Conservation (phyloP, 2,888 invertebrate genomes). For the Plagodis dolabraria region DNA sequence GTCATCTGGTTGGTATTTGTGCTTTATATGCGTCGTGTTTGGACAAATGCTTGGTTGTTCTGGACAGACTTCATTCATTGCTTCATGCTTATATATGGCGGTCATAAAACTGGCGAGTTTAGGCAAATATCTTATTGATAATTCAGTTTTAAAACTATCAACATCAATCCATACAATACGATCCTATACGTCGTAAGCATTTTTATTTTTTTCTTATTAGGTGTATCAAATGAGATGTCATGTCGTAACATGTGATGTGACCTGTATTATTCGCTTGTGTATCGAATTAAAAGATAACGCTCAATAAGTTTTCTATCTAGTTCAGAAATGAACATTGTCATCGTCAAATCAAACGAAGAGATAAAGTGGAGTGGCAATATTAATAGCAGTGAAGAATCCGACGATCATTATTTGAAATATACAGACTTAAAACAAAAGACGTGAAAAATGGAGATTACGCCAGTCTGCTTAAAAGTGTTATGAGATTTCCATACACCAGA, state of each 20-base stretch:
- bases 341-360: slow-evolving; percentile 30
- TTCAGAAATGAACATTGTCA: slow-evolving; percentile 39
- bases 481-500: slow-evolving; percentile 19
- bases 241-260: slow-evolving; percentile 8
- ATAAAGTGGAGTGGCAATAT: slow-evolving; percentile 32
- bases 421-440: slow-evolving; percentile 19
- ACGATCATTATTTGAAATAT: slow-evolving; percentile 23
- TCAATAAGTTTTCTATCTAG: slow-evolving; percentile 20
- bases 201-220: slow-evolving; percentile 4
- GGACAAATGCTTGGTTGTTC: slow-evolving; percentile 31
- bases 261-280: slow-evolving; percentile 20
- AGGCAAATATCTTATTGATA: slow-evolving; percentile 7
- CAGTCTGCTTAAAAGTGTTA: slow-evolving; percentile 27
- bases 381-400: slow-evolving; percentile 39
- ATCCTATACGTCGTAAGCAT: slow-evolving; percentile 23
- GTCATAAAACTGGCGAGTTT: slow-evolving; percentile 9
- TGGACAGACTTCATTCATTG: slow-evolving; percentile 33
- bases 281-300: slow-evolving; percentile 7
- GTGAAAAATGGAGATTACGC: slow-evolving; percentile 32
- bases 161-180: background rate
- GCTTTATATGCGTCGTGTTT: slow-evolving; percentile 28
- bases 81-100: slow-evolving; percentile 16
- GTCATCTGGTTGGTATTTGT: slow-evolving; percentile 37
- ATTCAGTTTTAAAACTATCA: background rate
- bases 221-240: slow-evolving; percentile 2